A percentile compares a stretch with the other conserved stretches of the same genome.
phyloP scores from a whole-genome alignment of 2,113 vertebrate species.

The Mustela lutreola region DNA sequence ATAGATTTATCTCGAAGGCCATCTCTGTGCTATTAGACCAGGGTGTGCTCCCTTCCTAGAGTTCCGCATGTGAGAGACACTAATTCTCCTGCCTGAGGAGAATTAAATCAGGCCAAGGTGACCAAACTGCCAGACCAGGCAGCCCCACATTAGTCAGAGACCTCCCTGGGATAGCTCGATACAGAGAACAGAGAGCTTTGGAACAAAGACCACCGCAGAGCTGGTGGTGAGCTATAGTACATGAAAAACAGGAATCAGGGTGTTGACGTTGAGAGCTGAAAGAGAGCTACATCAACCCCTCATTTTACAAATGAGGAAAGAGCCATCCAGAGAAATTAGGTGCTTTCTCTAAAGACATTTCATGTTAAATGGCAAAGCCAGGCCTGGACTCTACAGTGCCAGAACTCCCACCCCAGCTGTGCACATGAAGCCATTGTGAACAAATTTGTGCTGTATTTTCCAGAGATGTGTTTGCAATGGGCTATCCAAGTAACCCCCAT shows the following conservation, averaged over 20 bases:
- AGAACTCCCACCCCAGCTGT: not conserved
- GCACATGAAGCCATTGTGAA: not conserved
- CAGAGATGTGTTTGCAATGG: not conserved
- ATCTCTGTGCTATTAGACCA: slow-evolving; percentile 5
- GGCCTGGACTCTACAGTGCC: not conserved
- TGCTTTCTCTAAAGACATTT: not conserved
- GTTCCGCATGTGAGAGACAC: not conserved
- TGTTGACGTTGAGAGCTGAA: not conserved
- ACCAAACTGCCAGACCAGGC: slow-evolving; percentile 34
- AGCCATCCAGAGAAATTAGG: not conserved
- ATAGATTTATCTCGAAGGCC: slow-evolving; percentile 45
- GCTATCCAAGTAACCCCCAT: not conserved
- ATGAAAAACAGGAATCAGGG: not conserved
- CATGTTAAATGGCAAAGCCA: not conserved
- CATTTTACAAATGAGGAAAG: not conserved
- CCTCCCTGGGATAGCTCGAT: slow-evolving; percentile 24
- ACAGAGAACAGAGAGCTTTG: not conserved
- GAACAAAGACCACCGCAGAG: not conserved
- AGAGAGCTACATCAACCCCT: not conserved
- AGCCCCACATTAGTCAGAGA: not conserved
- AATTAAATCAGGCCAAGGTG: slow-evolving; percentile 45
- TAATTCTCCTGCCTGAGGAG: slow-evolving; percentile 55
- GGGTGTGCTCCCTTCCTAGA: not conserved
- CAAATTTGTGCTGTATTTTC: not conserved
- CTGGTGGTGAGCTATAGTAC: not conserved